Base-by-base conservation (phyloP, 2,888 invertebrate species). In the Hydrotaea diabolus region DNA sequence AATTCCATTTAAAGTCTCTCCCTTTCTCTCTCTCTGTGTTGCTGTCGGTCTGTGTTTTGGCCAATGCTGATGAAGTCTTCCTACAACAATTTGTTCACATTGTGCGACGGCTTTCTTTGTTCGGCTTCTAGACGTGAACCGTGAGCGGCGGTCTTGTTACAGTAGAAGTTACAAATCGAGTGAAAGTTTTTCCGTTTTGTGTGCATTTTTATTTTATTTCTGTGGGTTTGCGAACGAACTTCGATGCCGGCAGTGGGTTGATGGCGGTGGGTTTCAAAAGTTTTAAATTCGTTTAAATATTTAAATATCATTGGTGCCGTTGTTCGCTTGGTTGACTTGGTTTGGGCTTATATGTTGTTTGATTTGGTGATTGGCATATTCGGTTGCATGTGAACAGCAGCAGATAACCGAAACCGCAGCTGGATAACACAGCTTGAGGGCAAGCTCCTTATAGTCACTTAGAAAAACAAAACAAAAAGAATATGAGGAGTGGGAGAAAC, bases 111-210 rank as follows among this genome's bases (percentile, higher is more conserved):
- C 39, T 31, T 31, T 43, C 17, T 55, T 31, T 7, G 3, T 4
- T 31, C 7, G 31, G 55, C 53, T 69, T 77, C 57, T 43, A 17
- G 3, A 13, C 39, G n/a, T 36, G n/a, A 19, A 31, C 17, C 39
- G 39, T 49, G 23, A 5, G 36, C 17, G 9, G 43, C 36, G 43
- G 46, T n/a, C 21, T 17, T 71, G 55, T 59, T 26, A 83, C 76
- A 36, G 43, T 39, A 26, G 71, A 81, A 77, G 81, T 78, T 78
- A 77, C 73, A 73, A 72, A 77, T 80, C 71, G 31, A 85, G 85
- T 85, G 85, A 85, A 85, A 85, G 85, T 85, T 74, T 62, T n/a
- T n/a, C n/a, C n/a, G n/a, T n/a, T n/a, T 15, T 76, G 72, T 79
- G 75, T 84, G 71, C 76, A 36, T 79, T 81, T 79, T 21, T 17